Conservation (phyloP, 2,797 vertebrate species). For the Cetoscarus ocellatus region DNA sequence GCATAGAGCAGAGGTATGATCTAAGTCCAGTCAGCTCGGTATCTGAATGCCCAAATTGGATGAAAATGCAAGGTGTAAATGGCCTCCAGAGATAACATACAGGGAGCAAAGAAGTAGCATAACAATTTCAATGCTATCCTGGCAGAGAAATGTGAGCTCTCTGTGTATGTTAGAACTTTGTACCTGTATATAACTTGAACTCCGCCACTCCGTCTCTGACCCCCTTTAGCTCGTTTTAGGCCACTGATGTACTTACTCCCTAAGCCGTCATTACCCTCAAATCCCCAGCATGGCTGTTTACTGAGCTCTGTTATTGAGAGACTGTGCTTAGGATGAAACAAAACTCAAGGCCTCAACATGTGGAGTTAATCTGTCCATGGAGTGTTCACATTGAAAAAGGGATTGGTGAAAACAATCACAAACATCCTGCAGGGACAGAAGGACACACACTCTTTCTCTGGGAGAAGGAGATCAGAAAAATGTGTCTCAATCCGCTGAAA, state of each 20-base stretch:
- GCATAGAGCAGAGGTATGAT: no score
- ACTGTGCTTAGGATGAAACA: constrained; percentile 51
- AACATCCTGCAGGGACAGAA: constrained; percentile 36
- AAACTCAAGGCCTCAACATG: constrained; percentile 31
- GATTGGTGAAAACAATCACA: constrained; percentile 52
- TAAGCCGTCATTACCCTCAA: constrained; percentile 60
- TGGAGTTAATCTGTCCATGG: constrained; percentile 31
- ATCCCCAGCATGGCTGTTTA: constrained; percentile 59
- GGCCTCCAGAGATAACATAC: no score
- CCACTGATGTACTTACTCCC: constrained; percentile 69
- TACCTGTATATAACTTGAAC: constrained; percentile 65
- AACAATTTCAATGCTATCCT: constrained; percentile 2
- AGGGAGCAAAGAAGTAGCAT: constrained; percentile 1
- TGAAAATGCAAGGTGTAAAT: no score
- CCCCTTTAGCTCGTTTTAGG: constrained; percentile 51
- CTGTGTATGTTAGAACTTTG: constrained; percentile 43
- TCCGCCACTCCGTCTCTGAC: constrained; percentile 46
- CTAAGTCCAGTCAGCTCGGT: no score
- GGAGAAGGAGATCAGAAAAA: constrained; percentile 30
- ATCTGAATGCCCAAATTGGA: no score
- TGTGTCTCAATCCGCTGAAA: constrained; percentile 30
- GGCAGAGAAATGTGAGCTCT: constrained; percentile 18
- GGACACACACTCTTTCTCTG: constrained; percentile 39
- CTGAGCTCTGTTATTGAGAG: constrained; percentile 61
- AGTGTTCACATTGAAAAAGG: constrained; percentile 33